Conservation (phyloP, 1,140 invertebrate species). For the Latrodectus geometricus region DNA sequence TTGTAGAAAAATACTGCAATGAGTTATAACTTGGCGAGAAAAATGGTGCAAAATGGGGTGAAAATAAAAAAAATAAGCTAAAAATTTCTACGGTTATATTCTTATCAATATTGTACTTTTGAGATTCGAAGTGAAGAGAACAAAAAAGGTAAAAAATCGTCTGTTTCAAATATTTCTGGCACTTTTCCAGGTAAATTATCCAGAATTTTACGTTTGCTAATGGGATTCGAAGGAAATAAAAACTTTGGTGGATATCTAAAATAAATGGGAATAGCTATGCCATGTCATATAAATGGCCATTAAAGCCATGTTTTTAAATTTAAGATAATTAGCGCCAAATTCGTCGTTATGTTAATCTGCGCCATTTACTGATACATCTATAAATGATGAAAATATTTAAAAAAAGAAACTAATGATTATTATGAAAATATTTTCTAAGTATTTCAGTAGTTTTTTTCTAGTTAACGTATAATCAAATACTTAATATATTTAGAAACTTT, state of each 20-base stretch:
- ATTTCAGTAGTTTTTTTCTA: background rate
- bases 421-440: background rate
- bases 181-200: slow-evolving; percentile 51
- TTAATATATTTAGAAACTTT: too few relatives aligned
- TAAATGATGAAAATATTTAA: background rate
- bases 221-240: slow-evolving; percentile 35
- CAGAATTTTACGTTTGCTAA: slow-evolving; percentile 43
- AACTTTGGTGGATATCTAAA: slow-evolving; percentile 11
- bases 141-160: slow-evolving; percentile 1
- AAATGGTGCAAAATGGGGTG: background rate
- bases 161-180: slow-evolving; percentile 25
- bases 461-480: too few relatives aligned
- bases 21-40: slow-evolving; percentile 2
- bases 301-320: background rate
- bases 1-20: slow-evolving; percentile 6
- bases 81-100: slow-evolving; percentile 24
- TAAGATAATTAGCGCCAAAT: background rate
- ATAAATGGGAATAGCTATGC: slow-evolving; percentile 6
- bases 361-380: background rate
- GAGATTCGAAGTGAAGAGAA: background rate
- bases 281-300: background rate
- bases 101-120: slow-evolving; percentile 49
- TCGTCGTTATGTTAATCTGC: background rate
- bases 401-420: background rate
- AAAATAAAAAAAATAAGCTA: background rate